Conservation (phyloP, 2,113 vertebrate species). For the Pantherophis guttatus region DNA sequence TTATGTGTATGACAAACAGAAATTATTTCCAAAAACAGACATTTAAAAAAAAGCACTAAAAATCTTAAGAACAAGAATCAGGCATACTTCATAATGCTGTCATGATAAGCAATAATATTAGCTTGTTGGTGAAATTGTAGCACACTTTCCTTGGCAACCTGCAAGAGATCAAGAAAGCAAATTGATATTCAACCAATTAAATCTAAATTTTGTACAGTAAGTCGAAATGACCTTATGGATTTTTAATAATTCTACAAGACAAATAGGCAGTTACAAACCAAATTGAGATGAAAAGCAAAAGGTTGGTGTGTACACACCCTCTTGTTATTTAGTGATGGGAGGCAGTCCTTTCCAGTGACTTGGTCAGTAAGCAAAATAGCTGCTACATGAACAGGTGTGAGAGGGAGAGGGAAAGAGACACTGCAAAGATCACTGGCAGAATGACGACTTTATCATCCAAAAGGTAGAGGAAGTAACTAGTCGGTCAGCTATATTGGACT, state of each 20-base stretch:
- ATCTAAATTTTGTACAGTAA: not conserved
- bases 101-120: constrained; percentile 92
- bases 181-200: constrained; percentile 43
- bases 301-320: not conserved
- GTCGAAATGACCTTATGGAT: constrained; percentile 19
- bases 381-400: not conserved
- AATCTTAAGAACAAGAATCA: constrained; percentile 41
- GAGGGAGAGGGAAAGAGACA: not conserved
- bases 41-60: not conserved
- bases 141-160: constrained; percentile 98
- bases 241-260: constrained; percentile 5
- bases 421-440: not conserved
- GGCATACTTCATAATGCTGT: constrained; percentile 97
- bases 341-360: not conserved
- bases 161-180: constrained; percentile 59
- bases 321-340: not conserved
- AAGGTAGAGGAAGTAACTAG: not conserved
- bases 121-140: constrained; percentile 92
- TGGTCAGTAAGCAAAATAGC: not conserved
- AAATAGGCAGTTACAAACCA: not conserved
- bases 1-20: not conserved
- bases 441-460: not conserved
- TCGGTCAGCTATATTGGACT: not conserved
- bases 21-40: not conserved
- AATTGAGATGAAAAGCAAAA: not conserved